Conservation (phyloP, 1,140 invertebrate species). For the Drosophila watanabei region DNA sequence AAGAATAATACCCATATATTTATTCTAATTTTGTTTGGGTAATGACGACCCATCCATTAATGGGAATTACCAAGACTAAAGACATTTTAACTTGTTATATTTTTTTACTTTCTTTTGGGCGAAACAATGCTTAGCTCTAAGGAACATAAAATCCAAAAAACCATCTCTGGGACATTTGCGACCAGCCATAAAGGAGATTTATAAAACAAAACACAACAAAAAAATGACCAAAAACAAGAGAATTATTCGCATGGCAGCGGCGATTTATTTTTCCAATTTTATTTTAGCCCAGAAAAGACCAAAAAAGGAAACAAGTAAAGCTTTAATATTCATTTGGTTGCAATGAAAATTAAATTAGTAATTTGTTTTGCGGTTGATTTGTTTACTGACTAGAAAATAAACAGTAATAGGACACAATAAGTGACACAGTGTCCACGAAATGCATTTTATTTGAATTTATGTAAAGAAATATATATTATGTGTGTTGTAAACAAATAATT, state of each 20-base stretch:
- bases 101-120: conserved; percentile 9
- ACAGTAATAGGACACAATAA: conserved; percentile 16
- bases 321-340: conserved; percentile 37
- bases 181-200: conserved; percentile 40
- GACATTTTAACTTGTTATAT: not conserved
- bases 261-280: conserved; percentile 29
- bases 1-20: not conserved
- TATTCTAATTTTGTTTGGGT: not conserved
- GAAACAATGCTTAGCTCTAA: conserved; percentile 30
- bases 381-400: conserved; percentile 44
- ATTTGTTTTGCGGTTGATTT: conserved; percentile 58
- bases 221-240: not conserved
- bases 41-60: too few relatives aligned
- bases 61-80: not conserved
- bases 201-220: conserved; percentile 8
- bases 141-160: conserved; percentile 43
- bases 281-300: not conserved
- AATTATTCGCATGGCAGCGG: conserved; percentile 6
- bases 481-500: too few relatives aligned
- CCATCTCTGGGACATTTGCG: conserved; percentile 25
- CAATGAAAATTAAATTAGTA: conserved; percentile 58
- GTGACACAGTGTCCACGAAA: conserved; percentile 2
- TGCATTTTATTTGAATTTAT: not conserved
- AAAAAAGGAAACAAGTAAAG: conserved; percentile 16
- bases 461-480: not conserved